Percentiles rank a stretch among this genome's conserved stretches.
Conservation (phyloP, 2,797 vertebrate species). For the Xerus rutilus region DNA sequence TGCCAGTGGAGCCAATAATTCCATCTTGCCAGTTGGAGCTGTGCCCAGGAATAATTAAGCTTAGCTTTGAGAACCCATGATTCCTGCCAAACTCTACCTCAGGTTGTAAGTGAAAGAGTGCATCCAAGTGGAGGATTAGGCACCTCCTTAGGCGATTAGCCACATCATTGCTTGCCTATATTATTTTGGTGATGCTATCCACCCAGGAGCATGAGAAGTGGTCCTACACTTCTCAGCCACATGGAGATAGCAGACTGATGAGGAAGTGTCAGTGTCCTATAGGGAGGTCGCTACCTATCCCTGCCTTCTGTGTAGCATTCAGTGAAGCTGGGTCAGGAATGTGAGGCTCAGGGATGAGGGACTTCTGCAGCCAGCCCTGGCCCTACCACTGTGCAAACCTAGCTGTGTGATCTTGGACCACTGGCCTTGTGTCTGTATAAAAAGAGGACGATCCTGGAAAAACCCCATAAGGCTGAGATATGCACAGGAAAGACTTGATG, state of each 20-base stretch:
- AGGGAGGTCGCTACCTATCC: not conserved
- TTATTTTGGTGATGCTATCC: not conserved
- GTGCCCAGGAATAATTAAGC: constrained; percentile 13
- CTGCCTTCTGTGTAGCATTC: not conserved
- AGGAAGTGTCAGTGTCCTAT: not conserved
- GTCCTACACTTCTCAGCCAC: not conserved
- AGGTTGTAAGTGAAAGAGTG: not conserved
- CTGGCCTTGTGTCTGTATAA: not conserved
- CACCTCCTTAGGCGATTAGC: not conserved
- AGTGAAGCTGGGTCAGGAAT: not conserved
- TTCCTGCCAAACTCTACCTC: constrained; percentile 23
- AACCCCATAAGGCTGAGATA: not conserved
- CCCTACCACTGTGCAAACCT: too few species aligned
- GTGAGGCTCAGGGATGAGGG: not conserved
- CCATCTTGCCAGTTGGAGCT: not conserved
- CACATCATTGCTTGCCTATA: accelerated
- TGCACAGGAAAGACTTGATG: accelerated
- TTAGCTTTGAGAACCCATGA: not conserved
- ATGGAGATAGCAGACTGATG: not conserved
- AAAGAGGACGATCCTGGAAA: not conserved
- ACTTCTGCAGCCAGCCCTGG: too few species aligned
- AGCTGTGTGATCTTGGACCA: accelerated
- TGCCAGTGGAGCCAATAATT: constrained; percentile 1
- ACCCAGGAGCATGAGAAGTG: not conserved
- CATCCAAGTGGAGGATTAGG: not conserved